Evolutionary conservation across 2,113 vertebrate genomes (phyloP).

Genomic region (Craseonycteris thonglongyai): DNA sequence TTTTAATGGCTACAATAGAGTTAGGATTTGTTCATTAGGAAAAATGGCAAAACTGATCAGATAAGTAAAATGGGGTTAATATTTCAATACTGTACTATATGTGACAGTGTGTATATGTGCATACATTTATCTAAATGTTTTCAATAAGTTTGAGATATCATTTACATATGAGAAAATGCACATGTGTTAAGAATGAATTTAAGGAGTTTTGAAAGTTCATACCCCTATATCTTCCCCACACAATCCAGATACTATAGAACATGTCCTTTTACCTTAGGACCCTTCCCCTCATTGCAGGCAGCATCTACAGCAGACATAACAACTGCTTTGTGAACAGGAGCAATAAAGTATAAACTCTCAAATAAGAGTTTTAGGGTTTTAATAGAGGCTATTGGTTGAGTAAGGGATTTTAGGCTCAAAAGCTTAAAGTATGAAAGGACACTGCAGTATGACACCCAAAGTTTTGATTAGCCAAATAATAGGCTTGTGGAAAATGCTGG

Average conservation of each 20-base stretch:
- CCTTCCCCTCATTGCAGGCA: neutral
- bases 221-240: neutral
- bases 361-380: neutral
- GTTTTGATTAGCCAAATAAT: neutral
- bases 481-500: neutral
- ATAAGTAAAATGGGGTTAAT: neutral
- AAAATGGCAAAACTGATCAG: conserved; percentile 7
- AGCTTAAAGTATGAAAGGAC: neutral
- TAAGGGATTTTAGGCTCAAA: neutral
- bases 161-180: neutral
- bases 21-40: neutral
- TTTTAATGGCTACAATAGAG: neutral
- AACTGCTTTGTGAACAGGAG: neutral
- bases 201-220: neutral
- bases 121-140: neutral
- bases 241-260: neutral
- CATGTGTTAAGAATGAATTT: neutral
- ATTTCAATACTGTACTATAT: neutral
- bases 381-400: neutral
- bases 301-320: neutral
- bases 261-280: neutral
- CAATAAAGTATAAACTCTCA: neutral
- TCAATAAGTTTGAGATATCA: neutral
- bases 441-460: neutral
- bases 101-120: neutral